phyloP scores from a whole-genome alignment of 2,113 vertebrate species.

The Coturnix japonica region DNA sequence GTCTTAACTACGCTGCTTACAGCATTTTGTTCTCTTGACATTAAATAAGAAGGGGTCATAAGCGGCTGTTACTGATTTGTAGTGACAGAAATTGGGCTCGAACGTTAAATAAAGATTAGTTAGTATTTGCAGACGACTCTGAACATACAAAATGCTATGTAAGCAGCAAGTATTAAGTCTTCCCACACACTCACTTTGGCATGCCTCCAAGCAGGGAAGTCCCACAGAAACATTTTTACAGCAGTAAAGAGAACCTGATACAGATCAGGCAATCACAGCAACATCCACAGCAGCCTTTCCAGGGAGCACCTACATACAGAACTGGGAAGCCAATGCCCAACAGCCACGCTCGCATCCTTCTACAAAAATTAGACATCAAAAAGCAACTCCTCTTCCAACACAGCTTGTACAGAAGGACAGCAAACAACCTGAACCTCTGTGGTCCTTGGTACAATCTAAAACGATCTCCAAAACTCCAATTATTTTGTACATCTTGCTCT shows the following conservation, averaged over 20 bases:
- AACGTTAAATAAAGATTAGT: slow-evolving; percentile 52
- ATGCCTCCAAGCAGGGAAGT: slow-evolving; percentile 59
- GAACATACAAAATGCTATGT: slow-evolving; percentile 54
- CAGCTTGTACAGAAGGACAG: neutral
- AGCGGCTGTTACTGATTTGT: slow-evolving; percentile 29
- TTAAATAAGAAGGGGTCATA: neutral
- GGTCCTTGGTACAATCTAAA: neutral
- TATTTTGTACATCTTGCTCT: neutral
- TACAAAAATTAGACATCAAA: neutral
- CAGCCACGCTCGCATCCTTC: neutral
- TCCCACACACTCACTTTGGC: slow-evolving; percentile 63
- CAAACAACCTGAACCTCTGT: neutral
- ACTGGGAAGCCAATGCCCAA: neutral
- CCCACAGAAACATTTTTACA: slow-evolving; percentile 57
- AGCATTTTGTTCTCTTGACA: neutral
- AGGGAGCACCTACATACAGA: slow-evolving; percentile 16
- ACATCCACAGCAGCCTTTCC: neutral
- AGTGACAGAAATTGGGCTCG: slow-evolving; percentile 35
- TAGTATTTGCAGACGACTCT: slow-evolving; percentile 46
- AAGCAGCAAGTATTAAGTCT: slow-evolving; percentile 69
- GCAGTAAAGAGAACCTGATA: slow-evolving; percentile 33
- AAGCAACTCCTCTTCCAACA: neutral
- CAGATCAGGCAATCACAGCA: neutral
- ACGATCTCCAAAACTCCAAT: neutral
- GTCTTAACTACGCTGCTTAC: neutral